These are phyloP conservation scores for Nematolebias whitei DNA, from an alignment of 2,113 vertebrate genomes.

Conservation along the genomic window DNA sequence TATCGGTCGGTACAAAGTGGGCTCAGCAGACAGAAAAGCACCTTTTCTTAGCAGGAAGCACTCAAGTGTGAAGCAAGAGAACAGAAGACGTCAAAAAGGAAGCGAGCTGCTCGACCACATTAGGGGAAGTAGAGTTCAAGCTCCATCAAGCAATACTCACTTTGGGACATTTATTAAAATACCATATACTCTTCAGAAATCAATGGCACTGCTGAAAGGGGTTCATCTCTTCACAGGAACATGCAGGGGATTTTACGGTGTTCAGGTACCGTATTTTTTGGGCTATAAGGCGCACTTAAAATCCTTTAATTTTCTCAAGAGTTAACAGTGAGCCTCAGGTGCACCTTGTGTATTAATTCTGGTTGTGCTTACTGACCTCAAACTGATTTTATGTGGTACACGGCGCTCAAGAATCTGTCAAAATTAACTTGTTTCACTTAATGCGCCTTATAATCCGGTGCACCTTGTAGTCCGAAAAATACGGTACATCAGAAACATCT, in stretches of 20 bases:
- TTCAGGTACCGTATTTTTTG: no score
- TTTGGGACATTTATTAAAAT: slow-evolving; percentile 8
- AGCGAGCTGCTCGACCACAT: slow-evolving; percentile 45
- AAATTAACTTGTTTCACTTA: no score
- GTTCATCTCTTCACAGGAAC: no score
- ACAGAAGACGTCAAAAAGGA: slow-evolving; percentile 29
- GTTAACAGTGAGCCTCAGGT: no score
- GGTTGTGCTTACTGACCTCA: no score
- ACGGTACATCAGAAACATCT: neutral
- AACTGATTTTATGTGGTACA: no score
- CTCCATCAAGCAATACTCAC: neutral
- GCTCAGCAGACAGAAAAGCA: slow-evolving; percentile 12
- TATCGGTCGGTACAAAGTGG: neutral
- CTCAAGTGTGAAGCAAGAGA: slow-evolving; percentile 40
- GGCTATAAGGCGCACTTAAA: no score
- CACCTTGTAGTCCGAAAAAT: no score
- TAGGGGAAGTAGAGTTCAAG: slow-evolving; percentile 45
- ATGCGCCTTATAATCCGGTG: no score
- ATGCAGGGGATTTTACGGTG: neutral
- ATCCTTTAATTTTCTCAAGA: no score
- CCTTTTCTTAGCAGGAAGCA: slow-evolving; percentile 39
- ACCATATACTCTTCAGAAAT: neutral
- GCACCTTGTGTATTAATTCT: no score
- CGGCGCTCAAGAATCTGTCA: no score
- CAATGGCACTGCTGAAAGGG: neutral